phyloP scores from a whole-genome alignment of 2,113 vertebrate genomes.

The Okapia johnstoni region DNA sequence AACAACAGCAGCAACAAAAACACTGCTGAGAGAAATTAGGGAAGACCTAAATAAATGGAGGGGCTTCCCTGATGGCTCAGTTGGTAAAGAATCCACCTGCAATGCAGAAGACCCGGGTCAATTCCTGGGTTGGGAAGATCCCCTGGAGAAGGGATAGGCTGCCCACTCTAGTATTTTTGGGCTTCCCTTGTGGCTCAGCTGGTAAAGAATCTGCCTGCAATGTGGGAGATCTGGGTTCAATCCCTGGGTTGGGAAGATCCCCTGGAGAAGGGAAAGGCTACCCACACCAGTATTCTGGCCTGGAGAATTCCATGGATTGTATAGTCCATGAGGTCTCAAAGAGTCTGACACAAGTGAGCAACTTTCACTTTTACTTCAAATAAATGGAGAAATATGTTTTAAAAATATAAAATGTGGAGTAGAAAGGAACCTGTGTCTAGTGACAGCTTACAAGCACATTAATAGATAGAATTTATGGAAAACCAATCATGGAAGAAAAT shows the following conservation, averaged over 20 bases:
- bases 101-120: background rate
- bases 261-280: background rate
- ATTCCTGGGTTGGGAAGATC: background rate
- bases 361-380: background rate
- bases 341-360: background rate
- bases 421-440: background rate
- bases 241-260: background rate
- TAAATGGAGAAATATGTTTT: background rate
- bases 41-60: background rate
- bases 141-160: background rate
- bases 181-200: background rate
- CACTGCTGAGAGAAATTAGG: background rate
- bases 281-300: background rate
- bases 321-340: background rate
- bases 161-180: background rate
- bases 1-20: background rate
- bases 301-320: background rate
- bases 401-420: background rate
- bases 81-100: background rate
- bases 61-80: background rate
- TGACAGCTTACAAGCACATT: background rate
- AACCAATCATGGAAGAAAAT: background rate
- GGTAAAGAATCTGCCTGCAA: background rate
- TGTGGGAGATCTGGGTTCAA: rapidly evolving
- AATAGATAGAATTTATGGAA: background rate